Conservation (phyloP, 2,113 vertebrate genomes). For the Antechinus stuartii region DNA sequence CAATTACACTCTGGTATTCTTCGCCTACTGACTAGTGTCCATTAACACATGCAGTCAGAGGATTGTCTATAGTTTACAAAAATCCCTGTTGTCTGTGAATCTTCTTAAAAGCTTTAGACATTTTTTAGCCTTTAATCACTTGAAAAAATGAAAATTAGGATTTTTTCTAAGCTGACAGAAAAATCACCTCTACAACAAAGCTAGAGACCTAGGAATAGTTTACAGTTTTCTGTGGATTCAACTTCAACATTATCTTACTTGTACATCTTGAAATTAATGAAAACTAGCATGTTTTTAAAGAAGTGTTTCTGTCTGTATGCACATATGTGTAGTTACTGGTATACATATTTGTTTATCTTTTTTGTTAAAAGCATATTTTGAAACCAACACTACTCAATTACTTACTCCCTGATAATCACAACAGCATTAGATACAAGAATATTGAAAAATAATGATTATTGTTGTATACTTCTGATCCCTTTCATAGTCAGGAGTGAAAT, state of each 20-base stretch:
- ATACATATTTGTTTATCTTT: neutral
- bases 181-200: slow-evolving; percentile 44
- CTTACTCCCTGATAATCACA: no score
- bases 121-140: slow-evolving; percentile 41
- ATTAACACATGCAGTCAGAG: neutral
- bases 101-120: slow-evolving; percentile 47
- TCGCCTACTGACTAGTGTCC: neutral
- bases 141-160: slow-evolving; percentile 27
- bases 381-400: no score
- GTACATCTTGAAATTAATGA: neutral
- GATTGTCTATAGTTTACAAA: slow-evolving; percentile 47
- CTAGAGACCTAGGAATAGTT: slow-evolving; percentile 20
- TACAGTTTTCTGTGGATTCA: slow-evolving; percentile 11
- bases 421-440: no score
- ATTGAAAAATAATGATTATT: no score
- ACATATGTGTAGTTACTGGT: neutral
- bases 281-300: neutral
- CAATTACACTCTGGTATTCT: slow-evolving; percentile 3
- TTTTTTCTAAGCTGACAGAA: slow-evolving; percentile 53
- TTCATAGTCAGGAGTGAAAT: no score
- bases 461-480: no score
- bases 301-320: slow-evolving; percentile 4
- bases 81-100: slow-evolving; percentile 38
- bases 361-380: neutral
- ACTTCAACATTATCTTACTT: slow-evolving; percentile 16